Evolutionary conservation across 2,888 invertebrate genomes (phyloP), one percentile per base, ranked within the genome.

Genomic region (Stegophylla sp.): DNA sequence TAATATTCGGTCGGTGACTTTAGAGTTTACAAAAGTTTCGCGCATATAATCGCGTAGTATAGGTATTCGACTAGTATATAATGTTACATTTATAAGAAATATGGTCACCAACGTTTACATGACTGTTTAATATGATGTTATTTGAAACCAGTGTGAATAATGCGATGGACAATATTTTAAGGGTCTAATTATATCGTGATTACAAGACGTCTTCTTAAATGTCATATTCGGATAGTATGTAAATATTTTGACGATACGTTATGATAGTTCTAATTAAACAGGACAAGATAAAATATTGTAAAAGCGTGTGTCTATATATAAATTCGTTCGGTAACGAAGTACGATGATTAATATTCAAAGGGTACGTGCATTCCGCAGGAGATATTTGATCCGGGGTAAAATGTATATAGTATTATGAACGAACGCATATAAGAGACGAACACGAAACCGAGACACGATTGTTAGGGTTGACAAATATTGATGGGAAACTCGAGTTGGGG

Each of bases 381-480:
- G 53, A 53, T 20, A 53, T n/a, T 53, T 53, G 53, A 53, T 53
- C 53, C 20, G 53, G 53, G 53, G 20, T 20, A 20, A 53, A 53
- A 53, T n/a, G 43, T 43, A 43, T 43, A 10, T 43, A 1, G 17
- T 17, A n/a, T 10, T 48, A 53, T 20, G 53, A 53, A n/a, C 53
- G 53, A 20, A 53, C n/a, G n/a, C n/a, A n/a, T n/a, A n/a, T n/a
- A n/a, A n/a, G n/a, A 17, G 20, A 53, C 53, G 53, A 20, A 20
- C 20, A 53, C 53, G 53, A 53, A 20, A 53, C 53, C 53, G 53
- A 53, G 53, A 53, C 53, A 53, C n/a, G n/a, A 53, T 53, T 53
- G 53, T 53, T 53, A 53, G 53, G 53, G 53, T 53, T 53, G 53
- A 53, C 53, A 53, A 53, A 53, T 53, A 59, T 59, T 59, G 26